phyloP scores from a whole-genome alignment of 2,888 invertebrate species.

The Frankliniella fusca region DNA sequence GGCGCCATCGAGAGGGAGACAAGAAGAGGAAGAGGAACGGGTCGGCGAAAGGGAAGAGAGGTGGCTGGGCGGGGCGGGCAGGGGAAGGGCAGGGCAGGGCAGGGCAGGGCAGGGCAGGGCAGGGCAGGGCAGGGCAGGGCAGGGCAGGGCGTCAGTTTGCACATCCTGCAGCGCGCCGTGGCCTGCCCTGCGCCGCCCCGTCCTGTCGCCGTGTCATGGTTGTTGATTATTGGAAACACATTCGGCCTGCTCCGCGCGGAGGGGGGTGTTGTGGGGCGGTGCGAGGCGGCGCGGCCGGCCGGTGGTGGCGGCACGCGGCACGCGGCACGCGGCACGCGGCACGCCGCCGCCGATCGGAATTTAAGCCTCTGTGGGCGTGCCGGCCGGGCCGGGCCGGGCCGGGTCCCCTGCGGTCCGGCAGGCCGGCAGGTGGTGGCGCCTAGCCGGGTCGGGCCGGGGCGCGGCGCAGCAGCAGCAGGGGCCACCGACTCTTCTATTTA shows the following conservation, averaged over 20 bases:
- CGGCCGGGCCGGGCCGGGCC: neutral
- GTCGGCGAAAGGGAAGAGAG: too few relatives aligned
- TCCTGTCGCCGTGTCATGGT: neutral
- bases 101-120: too few relatives aligned
- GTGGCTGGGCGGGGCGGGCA: too few relatives aligned
- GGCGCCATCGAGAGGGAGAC: too few relatives aligned
- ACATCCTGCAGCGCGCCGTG: neutral
- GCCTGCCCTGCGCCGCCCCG: neutral
- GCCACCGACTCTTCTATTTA: too few relatives aligned
- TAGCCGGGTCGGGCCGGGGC: neutral
- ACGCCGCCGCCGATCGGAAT: neutral
- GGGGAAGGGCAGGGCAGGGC: too few relatives aligned
- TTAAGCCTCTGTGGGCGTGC: neutral
- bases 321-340: neutral
- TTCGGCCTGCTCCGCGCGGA: neutral
- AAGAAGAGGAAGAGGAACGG: too few relatives aligned
- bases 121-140: too few relatives aligned
- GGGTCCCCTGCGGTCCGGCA: neutral
- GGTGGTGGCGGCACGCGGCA: neutral
- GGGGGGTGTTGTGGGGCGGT: neutral
- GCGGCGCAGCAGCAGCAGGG: neutral
- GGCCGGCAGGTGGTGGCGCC: too few relatives aligned
- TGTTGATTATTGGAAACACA: slow-evolving; percentile 10
- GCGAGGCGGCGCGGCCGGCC: neutral
- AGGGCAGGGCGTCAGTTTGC: neutral